Evolutionary conservation across 2,113 vertebrate genomes (phyloP).

Genomic region (Lagopus muta): DNA sequence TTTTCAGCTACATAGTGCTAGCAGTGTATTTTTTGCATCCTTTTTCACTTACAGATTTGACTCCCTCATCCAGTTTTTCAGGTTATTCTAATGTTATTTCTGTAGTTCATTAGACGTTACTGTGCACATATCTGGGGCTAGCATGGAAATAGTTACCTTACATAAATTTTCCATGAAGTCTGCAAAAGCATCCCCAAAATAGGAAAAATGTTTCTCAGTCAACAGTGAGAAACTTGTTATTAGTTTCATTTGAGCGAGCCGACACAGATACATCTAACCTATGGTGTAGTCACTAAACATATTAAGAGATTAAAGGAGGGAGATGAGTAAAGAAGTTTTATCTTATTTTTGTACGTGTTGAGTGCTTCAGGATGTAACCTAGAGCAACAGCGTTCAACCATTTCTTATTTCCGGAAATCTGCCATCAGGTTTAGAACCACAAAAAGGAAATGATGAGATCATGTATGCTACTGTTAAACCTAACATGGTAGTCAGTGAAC

Average conservation of each 20-base stretch:
- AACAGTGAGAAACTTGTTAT: neutral
- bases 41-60: neutral
- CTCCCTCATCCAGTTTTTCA: neutral
- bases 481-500: neutral
- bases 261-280: neutral
- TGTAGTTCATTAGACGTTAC: neutral
- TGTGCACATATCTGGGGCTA: neutral
- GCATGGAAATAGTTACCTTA: neutral
- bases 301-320: neutral
- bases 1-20: neutral
- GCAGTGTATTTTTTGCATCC: neutral
- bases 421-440: constrained; percentile 41
- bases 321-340: neutral
- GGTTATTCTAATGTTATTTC: neutral
- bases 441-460: constrained; percentile 65
- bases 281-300: neutral
- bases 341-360: neutral
- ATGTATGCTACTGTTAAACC: neutral
- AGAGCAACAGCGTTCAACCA: neutral
- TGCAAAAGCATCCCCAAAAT: neutral
- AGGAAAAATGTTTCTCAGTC: neutral
- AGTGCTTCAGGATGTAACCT: neutral
- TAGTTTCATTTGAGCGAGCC: neutral
- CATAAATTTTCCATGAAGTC: neutral
- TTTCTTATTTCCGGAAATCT: constrained; percentile 47